Percentiles rank a stretch among this genome's conserved stretches.
Conservation (phyloP, 2,797 vertebrate genomes). For the Notolabrus celidotus region DNA sequence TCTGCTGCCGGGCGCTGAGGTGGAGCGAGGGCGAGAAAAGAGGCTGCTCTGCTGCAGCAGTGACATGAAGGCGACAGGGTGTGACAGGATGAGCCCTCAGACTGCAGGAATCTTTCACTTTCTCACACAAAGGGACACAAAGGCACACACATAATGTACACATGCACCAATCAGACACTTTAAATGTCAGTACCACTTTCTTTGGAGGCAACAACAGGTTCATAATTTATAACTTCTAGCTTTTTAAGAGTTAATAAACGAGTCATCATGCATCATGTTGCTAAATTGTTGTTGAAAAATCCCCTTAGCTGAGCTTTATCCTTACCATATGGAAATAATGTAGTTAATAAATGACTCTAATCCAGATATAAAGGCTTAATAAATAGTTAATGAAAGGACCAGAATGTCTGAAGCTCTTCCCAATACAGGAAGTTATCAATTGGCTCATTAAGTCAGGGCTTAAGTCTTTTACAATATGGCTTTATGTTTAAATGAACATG, state of each 20-base stretch:
- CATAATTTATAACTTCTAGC: neutral
- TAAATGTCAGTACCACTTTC: neutral
- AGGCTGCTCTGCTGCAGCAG: slow-evolving; percentile 49
- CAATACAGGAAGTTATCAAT: no score
- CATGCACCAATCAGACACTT: slow-evolving; percentile 6
- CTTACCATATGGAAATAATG: no score
- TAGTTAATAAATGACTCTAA: no score
- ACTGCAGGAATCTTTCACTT: slow-evolving; percentile 50
- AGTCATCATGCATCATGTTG: neutral
- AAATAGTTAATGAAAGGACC: no score
- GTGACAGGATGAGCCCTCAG: slow-evolving; percentile 63
- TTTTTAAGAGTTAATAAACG: no score
- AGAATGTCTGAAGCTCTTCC: no score
- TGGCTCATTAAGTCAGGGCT: no score
- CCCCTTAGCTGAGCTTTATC: no score
- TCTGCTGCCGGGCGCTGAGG: slow-evolving; percentile 49
- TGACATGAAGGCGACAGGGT: slow-evolving; percentile 69
- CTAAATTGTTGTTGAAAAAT: no score
- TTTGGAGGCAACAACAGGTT: neutral
- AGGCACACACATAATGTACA: slow-evolving; percentile 5
- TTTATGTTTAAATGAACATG: no score
- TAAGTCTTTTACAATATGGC: no score
- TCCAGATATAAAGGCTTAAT: no score
- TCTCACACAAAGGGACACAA: slow-evolving; percentile 31
- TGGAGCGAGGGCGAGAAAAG: slow-evolving; percentile 63